Conservation (phyloP, 2,888 invertebrate species). For the Atrina japonica region DNA sequence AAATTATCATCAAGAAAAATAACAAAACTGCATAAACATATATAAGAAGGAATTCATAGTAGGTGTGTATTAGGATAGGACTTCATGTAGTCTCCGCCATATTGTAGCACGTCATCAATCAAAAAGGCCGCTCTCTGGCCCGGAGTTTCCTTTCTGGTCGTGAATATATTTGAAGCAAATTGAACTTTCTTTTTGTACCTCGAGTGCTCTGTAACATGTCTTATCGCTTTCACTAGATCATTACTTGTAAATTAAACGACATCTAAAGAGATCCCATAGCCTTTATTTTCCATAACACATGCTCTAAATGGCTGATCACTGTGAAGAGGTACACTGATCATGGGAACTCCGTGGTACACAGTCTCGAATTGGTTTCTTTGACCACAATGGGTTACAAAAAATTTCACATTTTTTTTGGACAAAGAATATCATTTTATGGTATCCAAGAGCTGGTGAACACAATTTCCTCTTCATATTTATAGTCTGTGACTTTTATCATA, state of each 20-base stretch:
- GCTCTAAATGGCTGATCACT: constrained; percentile 59
- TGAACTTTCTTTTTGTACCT: constrained; percentile 44
- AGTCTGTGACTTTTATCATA: constrained; percentile 26
- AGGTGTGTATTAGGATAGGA: constrained; percentile 54
- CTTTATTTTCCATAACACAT: constrained; percentile 39
- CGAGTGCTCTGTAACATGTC: constrained; percentile 38
- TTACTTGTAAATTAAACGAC: constrained; percentile 36
- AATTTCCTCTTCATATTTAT: constrained; percentile 22
- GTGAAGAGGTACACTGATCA: constrained; percentile 55
- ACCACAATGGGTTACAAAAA: constrained; percentile 66
- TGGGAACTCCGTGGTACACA: constrained; percentile 62
- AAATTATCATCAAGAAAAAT: neutral
- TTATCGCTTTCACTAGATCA: constrained; percentile 42
- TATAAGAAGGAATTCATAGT: constrained; percentile 59
- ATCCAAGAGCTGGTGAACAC: constrained; percentile 50
- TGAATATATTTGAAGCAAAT: constrained; percentile 46
- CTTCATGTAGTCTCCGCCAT: constrained; percentile 62
- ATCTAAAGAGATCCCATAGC: constrained; percentile 53
- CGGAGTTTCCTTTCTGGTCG: constrained; percentile 41
- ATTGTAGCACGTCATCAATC: constrained; percentile 65
- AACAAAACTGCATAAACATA: constrained; percentile 41
- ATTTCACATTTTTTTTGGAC: constrained; percentile 51
- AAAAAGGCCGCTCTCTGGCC: constrained; percentile 56
- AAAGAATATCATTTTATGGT: constrained; percentile 60
- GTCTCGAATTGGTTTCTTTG: constrained; percentile 60